Base-by-base conservation (phyloP, 1,140 invertebrate species). In the Zaprionus inermis region DNA sequence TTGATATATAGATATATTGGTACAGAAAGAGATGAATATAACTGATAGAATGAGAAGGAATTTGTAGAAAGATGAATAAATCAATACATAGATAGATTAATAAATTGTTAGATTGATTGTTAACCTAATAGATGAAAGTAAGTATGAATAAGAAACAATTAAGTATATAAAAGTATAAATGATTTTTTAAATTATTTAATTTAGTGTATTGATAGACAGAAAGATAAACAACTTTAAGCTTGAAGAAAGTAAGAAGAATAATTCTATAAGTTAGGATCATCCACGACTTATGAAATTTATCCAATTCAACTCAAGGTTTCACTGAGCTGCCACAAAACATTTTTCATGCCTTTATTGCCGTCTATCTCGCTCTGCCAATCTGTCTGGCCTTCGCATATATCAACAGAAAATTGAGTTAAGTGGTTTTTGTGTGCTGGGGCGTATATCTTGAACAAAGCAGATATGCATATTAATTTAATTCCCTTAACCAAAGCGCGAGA, bases 351-450 rank as follows among this genome's bases (percentile, higher is more conserved):
- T 44, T 44, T 44, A 41, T 44, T 44, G 6, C n/a, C n/a, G 16
- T 44, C 38, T 44, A 44, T 44, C 38, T 44, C 36, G 5, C 32
- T 36, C 38, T 38, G n/a, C 9, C 38, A 16, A n/a, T 41, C 38
- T 44, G 38, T n/a, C 38, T 44, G 38, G 7, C n/a, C 3, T 16
- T 44, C 38, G 38, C 38, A 44, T 44, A 44, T 44, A 44, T 44
- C 38, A 44, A 44, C 38, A 16, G n/a, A 44, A 16, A 44, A 44
- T 44, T 44, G n/a, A 16, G 38, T 44, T 44, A 44, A 44, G 38
- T 44, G 38, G 38, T 16, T 41, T 41, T 16, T 41, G 14, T 36
- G 11, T n/a, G 14, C 0, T 6, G 14, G n/a, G 36, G 7, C 30
- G 24, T 28, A 32, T 32, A 32, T 32, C 30, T 32, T 28, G 24